A percentile compares a stretch with the other conserved stretches of the same genome.
Conservation (phyloP, 1,140 invertebrate genomes). For the Brachionus rotundiformis region DNA sequence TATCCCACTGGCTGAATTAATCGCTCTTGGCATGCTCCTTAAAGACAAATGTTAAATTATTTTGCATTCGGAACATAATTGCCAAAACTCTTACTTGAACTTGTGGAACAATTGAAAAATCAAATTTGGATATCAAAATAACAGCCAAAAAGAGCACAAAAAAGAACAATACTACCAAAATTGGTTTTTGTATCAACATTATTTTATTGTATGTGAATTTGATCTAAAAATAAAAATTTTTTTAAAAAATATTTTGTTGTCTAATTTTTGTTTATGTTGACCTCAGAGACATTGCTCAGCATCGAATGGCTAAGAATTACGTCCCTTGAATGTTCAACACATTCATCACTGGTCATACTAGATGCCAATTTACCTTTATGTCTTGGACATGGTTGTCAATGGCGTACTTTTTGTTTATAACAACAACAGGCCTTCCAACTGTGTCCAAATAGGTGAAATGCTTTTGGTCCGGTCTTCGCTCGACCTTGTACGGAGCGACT, state of each 20-base stretch:
- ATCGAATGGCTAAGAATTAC: conserved; percentile 1
- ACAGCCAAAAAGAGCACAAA: conserved; percentile 14
- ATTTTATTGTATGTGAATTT: conserved; percentile 11
- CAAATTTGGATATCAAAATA: conserved; percentile 39
- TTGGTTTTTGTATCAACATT: conserved; percentile 38
- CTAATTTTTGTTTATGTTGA: background rate
- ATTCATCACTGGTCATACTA: conserved; percentile 1
- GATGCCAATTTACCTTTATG: conserved; percentile 69
- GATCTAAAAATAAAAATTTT: background rate
- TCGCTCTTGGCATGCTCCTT: conserved; percentile 14
- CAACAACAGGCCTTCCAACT: conserved; percentile 83
- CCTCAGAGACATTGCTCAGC: conserved; percentile 39
- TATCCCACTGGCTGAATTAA: background rate
- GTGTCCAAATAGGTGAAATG: conserved; percentile 90
- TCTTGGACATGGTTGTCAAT: conserved; percentile 96
- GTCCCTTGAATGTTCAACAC: conserved; percentile 5
- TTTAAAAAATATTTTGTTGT: background rate
- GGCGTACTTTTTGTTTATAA: conserved; percentile 81
- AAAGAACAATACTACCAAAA: conserved; percentile 45
- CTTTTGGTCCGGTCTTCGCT: conserved; percentile 71
- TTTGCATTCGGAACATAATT: background rate
- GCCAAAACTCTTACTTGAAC: conserved; percentile 17
- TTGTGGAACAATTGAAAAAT: conserved; percentile 32
- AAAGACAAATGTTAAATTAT: background rate
- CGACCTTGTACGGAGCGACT: conserved; percentile 78